Percentiles rank a stretch among this genome's conserved stretches.
phyloP scores from a whole-genome alignment of 1,140 invertebrate genomes.

The Neodiprion pinetum region DNA sequence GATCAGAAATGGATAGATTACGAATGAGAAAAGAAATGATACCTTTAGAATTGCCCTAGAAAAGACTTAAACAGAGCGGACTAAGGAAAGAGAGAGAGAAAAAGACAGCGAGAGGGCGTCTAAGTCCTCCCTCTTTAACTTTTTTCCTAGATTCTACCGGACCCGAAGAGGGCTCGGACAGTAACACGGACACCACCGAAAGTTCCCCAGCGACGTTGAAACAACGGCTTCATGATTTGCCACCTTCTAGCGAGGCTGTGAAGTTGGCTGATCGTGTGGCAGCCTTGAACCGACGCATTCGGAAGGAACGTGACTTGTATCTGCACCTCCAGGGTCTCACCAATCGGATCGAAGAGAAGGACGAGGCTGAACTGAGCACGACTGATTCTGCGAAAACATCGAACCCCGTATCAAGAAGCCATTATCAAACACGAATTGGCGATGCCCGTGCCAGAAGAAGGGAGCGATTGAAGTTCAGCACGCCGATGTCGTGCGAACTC shows the following conservation, averaged over 20 bases:
- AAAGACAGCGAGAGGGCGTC: neutral
- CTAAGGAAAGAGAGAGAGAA: constrained; percentile 1
- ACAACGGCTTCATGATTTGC: constrained; percentile 33
- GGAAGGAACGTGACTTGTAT: constrained; percentile 32
- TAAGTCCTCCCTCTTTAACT: neutral
- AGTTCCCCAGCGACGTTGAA: constrained; percentile 39
- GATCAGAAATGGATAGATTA: no score
- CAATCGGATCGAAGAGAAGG: constrained; percentile 42
- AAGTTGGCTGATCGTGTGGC: constrained; percentile 26
- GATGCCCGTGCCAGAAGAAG: constrained; percentile 31
- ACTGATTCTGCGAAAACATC: neutral
- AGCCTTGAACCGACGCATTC: constrained; percentile 25
- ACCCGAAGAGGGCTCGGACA: neutral
- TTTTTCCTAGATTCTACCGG: neutral
- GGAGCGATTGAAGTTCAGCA: neutral
- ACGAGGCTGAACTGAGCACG: constrained; percentile 32
- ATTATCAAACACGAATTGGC: neutral
- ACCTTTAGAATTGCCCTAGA: no score
- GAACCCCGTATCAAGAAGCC: neutral
- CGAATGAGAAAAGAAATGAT: no score
- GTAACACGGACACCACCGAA: constrained; percentile 18
- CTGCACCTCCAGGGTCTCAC: constrained; percentile 26
- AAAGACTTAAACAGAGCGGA: no score
- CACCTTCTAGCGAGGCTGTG: constrained; percentile 27
- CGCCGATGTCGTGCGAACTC: neutral